Base-by-base conservation (phyloP, 1,140 invertebrate species). In the Drosophila equinoxialis region DNA sequence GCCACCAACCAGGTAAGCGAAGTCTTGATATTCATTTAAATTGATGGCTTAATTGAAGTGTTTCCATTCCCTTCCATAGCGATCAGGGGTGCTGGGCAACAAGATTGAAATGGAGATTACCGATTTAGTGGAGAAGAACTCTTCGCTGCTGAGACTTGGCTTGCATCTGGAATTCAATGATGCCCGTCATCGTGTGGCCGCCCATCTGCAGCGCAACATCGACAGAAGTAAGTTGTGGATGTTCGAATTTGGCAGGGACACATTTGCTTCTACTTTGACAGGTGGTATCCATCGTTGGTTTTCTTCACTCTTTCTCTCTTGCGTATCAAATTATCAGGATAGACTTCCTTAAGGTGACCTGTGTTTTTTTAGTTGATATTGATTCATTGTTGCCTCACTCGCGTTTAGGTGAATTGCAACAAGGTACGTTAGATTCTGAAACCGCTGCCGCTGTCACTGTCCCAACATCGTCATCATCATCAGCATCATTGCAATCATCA, bases 31-130 rank as follows among this genome's bases (percentile, higher is more conserved):
- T 45, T 51, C 11, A 13, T 35, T 33, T 1, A 1, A 37, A 39
- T 33, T 11, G n/a, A 17, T 11, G 7, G 20, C 8, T 8, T 57
- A 14, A n/a, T 10, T 58, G 26, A 14, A 5, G 17, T 42, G 0
- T 20, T 6, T 37, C 3, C 2, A 30, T 30, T 30, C 4, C 2
- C 6, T 59, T 77, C 92, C 92, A 1, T 92, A 99, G 97, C 96
- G 98, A 94, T 97, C 97, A 84, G 95, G 96, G 94, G 96, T 98
- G 68, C 94, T 99, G 79, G 98, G 98, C 81, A 98, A 99, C 93
- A 98, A 98, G 94, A 97, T 97, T 78, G 98, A 99, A 95, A 99
- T 98, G 97, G 97, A 98, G 94, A 98, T 99, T 76, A 98, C 97
- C 54, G 95, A 97, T 87, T 93, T 98, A 76, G 95, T 99, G 68